Conservation (phyloP, 35 echinoderm and acorn worm genomes). For the Lytechinus pictus region DNA sequence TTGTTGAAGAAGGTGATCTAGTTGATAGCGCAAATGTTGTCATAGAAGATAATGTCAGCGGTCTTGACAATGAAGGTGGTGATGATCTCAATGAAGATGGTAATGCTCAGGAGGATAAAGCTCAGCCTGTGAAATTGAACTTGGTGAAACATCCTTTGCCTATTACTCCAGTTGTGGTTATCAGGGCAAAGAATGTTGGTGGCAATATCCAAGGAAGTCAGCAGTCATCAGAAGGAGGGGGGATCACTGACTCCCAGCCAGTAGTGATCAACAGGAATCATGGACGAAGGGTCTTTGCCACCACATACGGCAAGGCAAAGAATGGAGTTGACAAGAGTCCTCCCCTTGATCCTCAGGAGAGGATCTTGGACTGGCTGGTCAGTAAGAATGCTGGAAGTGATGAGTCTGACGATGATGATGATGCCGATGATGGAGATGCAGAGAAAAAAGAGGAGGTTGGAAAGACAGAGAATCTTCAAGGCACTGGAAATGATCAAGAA, state of each 20-base stretch:
- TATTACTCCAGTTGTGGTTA: neutral
- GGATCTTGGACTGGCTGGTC: constrained; percentile 55
- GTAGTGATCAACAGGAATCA: constrained; percentile 62
- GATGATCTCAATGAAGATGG: neutral
- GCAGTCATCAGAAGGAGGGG: neutral
- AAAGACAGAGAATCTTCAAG: neutral
- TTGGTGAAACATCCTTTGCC: neutral
- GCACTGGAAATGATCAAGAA: neutral
- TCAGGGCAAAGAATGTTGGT: neutral
- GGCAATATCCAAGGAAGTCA: constrained; percentile 9
- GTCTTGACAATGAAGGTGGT: neutral
- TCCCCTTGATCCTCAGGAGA: neutral
- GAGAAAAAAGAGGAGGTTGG: neutral
- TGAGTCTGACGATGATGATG: constrained; percentile 48
- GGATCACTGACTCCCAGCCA: constrained; percentile 49
- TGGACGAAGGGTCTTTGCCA: constrained; percentile 65
- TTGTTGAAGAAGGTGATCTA: neutral
- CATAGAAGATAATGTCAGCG: neutral
- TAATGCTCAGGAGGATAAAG: neutral
- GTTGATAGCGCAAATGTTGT: neutral
- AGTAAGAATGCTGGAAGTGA: constrained; percentile 20
- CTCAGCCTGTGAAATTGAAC: neutral
- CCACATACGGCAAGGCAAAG: constrained; percentile 42
- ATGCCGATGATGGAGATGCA: constrained; percentile 26
- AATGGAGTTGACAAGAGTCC: constrained; percentile 41